phyloP scores from a whole-genome alignment of 2,888 invertebrate genomes.

The Phytoseiulus persimilis region DNA sequence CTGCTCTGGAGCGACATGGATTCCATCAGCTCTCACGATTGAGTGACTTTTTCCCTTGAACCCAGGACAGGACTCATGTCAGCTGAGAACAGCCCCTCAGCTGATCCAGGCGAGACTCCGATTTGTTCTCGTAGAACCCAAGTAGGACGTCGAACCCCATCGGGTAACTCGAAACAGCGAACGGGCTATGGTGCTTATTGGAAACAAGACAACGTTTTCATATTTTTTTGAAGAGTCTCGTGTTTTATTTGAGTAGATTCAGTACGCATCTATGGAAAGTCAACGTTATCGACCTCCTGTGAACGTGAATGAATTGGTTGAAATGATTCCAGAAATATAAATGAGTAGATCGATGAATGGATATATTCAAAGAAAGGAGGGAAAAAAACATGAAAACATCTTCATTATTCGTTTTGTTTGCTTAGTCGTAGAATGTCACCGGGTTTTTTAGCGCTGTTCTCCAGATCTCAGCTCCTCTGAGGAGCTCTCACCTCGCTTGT shows the following conservation, averaged over 20 bases:
- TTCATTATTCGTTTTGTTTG: background rate
- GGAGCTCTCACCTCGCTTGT: background rate
- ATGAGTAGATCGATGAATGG: background rate
- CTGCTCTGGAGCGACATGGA: no score
- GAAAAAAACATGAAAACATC: slow-evolving; percentile 5
- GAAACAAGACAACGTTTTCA: background rate
- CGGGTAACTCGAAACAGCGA: no score
- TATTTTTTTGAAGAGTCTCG: background rate
- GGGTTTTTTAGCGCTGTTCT: background rate
- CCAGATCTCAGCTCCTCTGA: background rate
- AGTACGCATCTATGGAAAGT: background rate
- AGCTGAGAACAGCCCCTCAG: no score
- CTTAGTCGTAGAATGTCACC: background rate
- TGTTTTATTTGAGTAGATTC: slow-evolving; percentile 5
- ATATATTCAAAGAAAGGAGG: background rate
- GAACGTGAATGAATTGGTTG: background rate
- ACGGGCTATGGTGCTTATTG: background rate
- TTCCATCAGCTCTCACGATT: no score
- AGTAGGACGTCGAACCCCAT: no score
- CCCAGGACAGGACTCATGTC: no score
- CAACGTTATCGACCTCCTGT: background rate
- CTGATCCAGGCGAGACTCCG: no score
- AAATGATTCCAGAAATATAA: background rate
- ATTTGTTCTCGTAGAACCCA: no score
- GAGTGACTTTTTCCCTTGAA: no score